These are phyloP conservation scores for Paramuricea clavata DNA, from an alignment of 92 coral and sea anemone genomes.

Conservation along the genomic window DNA sequence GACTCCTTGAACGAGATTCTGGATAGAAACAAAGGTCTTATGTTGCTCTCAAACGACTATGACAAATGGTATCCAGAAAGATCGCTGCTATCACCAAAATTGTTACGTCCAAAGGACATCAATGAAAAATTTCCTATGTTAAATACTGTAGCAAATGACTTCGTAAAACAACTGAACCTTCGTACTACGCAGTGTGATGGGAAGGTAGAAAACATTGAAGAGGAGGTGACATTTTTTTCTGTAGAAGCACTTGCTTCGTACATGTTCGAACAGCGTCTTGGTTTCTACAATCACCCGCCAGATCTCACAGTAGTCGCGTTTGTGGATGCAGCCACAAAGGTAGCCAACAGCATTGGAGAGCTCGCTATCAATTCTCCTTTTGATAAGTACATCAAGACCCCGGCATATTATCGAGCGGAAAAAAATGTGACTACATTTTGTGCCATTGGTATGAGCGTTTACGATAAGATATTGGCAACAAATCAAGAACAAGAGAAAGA, in stretches of 20 bases:
- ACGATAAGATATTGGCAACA: not conserved
- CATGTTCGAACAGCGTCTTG: not conserved
- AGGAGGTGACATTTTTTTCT: not conserved
- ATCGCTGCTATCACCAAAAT: slow-evolving; percentile 51
- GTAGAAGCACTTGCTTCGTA: not conserved
- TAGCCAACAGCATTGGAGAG: not conserved
- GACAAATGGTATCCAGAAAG: slow-evolving; percentile 70
- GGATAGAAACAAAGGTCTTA: not conserved
- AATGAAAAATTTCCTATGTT: slow-evolving; percentile 56
- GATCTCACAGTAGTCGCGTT: not conserved
- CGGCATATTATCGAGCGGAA: not conserved
- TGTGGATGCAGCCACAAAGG: not conserved
- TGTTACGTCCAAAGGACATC: slow-evolving; percentile 70
- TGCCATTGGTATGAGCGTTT: not conserved
- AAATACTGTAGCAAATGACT: slow-evolving; percentile 42
- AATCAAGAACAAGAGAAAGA: not conserved
- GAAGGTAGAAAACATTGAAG: not conserved
- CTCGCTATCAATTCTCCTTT: not conserved
- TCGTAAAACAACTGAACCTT: not conserved
- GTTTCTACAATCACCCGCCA: not conserved
- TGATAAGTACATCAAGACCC: not conserved
- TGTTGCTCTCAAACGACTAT: not conserved
- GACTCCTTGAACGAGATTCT: not conserved
- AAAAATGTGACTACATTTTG: not conserved
- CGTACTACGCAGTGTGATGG: not conserved